Evolutionary conservation across 2,888 invertebrate species (phyloP).

Genomic region (Lasioglossum calceatum): DNA sequence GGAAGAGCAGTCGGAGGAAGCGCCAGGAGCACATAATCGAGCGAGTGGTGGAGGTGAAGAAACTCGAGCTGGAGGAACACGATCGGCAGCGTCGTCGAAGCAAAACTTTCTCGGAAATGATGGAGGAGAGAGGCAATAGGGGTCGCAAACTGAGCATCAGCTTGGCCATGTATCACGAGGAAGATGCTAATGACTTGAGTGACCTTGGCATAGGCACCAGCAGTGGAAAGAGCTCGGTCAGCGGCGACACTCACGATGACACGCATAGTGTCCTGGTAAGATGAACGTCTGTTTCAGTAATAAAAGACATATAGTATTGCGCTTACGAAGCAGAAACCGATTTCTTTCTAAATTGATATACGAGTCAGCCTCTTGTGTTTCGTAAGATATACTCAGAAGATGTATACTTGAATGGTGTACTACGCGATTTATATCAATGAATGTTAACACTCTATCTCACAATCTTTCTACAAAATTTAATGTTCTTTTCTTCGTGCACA

Average conservation of each 20-base stretch:
- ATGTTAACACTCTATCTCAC: background rate
- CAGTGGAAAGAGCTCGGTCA: constrained; percentile 83
- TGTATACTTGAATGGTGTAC: background rate
- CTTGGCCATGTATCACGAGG: constrained; percentile 91
- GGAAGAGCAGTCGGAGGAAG: constrained; percentile 97
- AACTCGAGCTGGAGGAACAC: constrained; percentile 92
- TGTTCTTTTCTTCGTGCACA: background rate
- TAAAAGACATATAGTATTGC: background rate
- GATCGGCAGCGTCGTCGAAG: constrained; percentile 90
- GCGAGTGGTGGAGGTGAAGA: constrained; percentile 95
- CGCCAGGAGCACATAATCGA: constrained; percentile 96
- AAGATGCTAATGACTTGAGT: constrained; percentile 93
- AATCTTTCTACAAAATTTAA: background rate
- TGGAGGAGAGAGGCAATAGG: constrained; percentile 91
- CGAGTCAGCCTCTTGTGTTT: background rate
- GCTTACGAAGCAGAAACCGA: background rate
- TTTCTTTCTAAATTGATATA: background rate
- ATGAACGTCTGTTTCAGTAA: constrained; percentile 14
- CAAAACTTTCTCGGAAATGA: constrained; percentile 98
- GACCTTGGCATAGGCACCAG: constrained; percentile 90
- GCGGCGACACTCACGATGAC: constrained; percentile 83
- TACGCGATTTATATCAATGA: background rate
- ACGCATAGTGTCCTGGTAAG: constrained; percentile 82
- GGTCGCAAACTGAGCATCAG: constrained; percentile 87
- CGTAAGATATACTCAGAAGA: background rate